Conservation (phyloP, 2,113 vertebrate genomes). For the Notarius quadriscutis region DNA sequence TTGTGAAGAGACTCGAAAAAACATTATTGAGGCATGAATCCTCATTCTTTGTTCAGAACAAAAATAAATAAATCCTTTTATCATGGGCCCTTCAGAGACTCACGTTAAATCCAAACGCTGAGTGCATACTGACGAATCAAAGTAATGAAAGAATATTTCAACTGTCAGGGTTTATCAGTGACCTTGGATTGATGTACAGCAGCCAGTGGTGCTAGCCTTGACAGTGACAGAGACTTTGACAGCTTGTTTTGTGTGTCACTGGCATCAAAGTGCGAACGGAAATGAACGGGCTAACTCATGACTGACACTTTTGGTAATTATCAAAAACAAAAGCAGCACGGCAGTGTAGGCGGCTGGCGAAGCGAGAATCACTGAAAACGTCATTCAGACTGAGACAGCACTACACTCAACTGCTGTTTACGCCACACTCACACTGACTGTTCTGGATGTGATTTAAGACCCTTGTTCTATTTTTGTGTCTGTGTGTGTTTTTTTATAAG, state of each 20-base stretch:
- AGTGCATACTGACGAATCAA: background rate
- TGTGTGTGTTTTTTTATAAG: background rate
- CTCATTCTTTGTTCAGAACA: background rate
- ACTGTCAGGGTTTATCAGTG: background rate
- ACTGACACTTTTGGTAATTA: slow-evolving; percentile 70
- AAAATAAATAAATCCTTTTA: background rate
- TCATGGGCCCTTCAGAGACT: background rate
- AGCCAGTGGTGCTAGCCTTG: background rate
- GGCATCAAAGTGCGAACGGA: slow-evolving; percentile 36
- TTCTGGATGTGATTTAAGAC: slow-evolving; percentile 14
- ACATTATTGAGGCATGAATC: background rate
- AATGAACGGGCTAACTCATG: slow-evolving; percentile 67
- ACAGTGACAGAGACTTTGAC: slow-evolving; percentile 4
- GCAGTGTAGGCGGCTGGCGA: slow-evolving; percentile 62
- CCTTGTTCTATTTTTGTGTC: slow-evolving; percentile 10
- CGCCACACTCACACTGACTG: background rate
- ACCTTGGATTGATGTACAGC: slow-evolving; percentile 19
- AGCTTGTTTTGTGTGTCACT: slow-evolving; percentile 39
- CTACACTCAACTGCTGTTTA: slow-evolving; percentile 29
- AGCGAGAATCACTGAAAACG: slow-evolving; percentile 44
- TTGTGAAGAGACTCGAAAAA: slow-evolving; percentile 4
- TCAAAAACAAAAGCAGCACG: slow-evolving; percentile 67
- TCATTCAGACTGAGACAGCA: background rate
- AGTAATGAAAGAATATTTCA: slow-evolving; percentile 18
- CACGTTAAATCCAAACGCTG: background rate